phyloP scores from a whole-genome alignment of 2,888 invertebrate genomes.

The Stenotaenia linearis region DNA sequence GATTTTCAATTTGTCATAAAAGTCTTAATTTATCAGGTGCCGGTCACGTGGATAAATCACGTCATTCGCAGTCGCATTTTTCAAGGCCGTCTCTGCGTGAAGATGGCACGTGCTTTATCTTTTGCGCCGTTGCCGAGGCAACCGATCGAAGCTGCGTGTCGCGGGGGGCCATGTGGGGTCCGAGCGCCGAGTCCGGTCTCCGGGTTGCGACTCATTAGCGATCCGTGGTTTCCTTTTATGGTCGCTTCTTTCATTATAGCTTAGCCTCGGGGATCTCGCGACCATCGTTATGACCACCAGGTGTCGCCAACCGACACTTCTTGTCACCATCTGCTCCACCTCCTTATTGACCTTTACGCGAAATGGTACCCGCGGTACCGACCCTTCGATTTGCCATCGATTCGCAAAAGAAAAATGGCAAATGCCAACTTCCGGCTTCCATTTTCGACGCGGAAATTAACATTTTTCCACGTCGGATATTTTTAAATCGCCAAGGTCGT shows the following conservation, averaged over 20 bases:
- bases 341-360: not conserved
- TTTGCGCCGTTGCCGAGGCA: not conserved
- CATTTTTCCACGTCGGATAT: not conserved
- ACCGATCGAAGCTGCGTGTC: not conserved
- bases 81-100: conserved; percentile 16
- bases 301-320: conserved; percentile 26
- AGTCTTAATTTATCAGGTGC: no score
- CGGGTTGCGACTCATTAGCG: not conserved
- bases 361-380: not conserved
- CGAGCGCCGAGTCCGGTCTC: not conserved
- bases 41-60: not conserved
- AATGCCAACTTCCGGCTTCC: conserved; percentile 10
- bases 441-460: not conserved
- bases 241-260: conserved; percentile 19
- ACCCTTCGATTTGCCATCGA: no score
- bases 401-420: not conserved
- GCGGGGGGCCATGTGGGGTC: conserved; percentile 15
- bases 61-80: not conserved
- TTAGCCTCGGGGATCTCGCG: not conserved
- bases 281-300: conserved; percentile 13
- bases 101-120: conserved; percentile 16
- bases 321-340: conserved; percentile 8
- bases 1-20: no score
- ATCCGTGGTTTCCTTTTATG: conserved; percentile 16
- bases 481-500: conserved; percentile 19